A percentile compares a stretch with the other conserved stretches of the same genome.
phyloP scores from a whole-genome alignment of 92 coral and sea anemone genomes.

The Montipora capitata region DNA sequence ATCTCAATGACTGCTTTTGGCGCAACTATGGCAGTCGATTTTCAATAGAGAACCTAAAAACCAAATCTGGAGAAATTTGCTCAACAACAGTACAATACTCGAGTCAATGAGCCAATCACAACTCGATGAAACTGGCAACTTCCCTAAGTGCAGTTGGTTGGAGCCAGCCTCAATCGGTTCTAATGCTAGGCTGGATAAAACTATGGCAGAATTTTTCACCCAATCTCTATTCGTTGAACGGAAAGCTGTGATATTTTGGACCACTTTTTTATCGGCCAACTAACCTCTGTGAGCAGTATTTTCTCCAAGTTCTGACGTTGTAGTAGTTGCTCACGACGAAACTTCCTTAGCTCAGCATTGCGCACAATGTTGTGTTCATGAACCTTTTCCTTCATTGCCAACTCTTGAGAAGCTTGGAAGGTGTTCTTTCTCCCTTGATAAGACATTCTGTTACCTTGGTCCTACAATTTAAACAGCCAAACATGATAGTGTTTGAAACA shows the following conservation, averaged over 20 bases:
- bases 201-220: no score
- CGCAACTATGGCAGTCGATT: no score
- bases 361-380: constrained; percentile 86
- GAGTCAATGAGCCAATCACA: no score
- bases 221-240: no score
- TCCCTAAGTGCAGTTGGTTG: no score
- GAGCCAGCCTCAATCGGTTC: no score
- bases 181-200: no score
- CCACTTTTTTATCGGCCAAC: neutral
- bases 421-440: constrained; percentile 93
- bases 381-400: constrained; percentile 75
- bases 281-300: constrained; percentile 92
- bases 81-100: no score
- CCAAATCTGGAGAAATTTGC: no score
- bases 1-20: no score
- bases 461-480: constrained; percentile 25
- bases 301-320: constrained; percentile 92
- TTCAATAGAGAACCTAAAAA: no score
- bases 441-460: constrained; percentile 72
- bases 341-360: constrained; percentile 85
- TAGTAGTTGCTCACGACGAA: constrained; percentile 88
- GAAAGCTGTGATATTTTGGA: neutral
- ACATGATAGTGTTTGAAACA: neutral
- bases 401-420: constrained; percentile 84
- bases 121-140: no score